Conservation (phyloP, 2,888 invertebrate genomes). For the Asteroscopus sphinx region DNA sequence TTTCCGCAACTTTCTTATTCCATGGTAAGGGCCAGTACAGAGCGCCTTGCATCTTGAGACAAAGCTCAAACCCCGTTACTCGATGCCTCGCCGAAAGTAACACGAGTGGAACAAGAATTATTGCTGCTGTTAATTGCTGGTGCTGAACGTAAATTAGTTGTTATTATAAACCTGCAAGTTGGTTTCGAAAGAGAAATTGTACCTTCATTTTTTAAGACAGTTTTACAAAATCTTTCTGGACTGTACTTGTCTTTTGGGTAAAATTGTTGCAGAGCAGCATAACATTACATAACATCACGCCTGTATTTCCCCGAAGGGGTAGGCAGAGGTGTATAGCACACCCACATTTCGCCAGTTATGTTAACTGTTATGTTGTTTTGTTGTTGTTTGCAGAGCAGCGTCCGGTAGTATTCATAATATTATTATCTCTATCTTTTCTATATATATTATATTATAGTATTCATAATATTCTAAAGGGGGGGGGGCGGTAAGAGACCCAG, state of each 20-base stretch:
- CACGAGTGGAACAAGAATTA: constrained; percentile 82
- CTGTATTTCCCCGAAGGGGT: too few relatives aligned
- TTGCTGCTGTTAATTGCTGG: constrained; percentile 78
- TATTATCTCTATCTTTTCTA: too few relatives aligned
- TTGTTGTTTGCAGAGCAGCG: too few relatives aligned
- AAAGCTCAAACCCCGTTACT: constrained; percentile 80
- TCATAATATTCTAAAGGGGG: too few relatives aligned
- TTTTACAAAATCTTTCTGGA: not conserved
- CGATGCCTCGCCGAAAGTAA: constrained; percentile 78
- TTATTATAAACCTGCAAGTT: constrained; percentile 50
- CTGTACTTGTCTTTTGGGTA: not conserved
- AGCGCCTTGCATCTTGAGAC: constrained; percentile 71
- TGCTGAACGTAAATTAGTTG: constrained; percentile 69
- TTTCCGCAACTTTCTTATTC: constrained; percentile 22
- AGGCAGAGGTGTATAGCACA: too few relatives aligned
- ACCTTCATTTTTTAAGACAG: not conserved
- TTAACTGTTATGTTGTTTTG: too few relatives aligned
- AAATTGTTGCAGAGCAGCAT: too few relatives aligned
- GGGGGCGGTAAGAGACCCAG: too few relatives aligned
- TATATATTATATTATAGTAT: too few relatives aligned
- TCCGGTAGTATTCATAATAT: too few relatives aligned
- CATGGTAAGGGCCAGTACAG: constrained; percentile 37
- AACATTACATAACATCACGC: too few relatives aligned
- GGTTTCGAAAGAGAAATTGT: constrained; percentile 38
- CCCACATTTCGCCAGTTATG: too few relatives aligned